Percentiles rank a stretch among this genome's conserved stretches.
Conservation (phyloP, 2,888 invertebrate genomes). For the Agrochola lota region DNA sequence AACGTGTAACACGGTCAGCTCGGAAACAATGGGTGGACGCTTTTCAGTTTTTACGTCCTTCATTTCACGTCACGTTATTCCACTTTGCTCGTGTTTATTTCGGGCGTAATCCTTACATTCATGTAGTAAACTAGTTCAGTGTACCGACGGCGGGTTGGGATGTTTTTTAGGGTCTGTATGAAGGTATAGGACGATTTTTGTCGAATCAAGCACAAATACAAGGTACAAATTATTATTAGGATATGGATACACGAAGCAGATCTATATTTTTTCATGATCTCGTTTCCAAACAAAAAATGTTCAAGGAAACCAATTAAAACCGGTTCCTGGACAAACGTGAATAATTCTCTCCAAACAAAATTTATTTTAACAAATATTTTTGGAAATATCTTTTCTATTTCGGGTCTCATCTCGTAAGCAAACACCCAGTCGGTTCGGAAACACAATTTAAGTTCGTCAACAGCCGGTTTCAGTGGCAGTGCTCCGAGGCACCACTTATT, state of each 20-base stretch:
- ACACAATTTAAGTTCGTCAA: conserved; percentile 87
- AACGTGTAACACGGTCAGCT: conserved; percentile 53
- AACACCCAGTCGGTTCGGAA: conserved; percentile 76
- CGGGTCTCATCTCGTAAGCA: conserved; percentile 73
- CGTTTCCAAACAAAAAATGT: conserved; percentile 42
- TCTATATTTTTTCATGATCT: conserved; percentile 23
- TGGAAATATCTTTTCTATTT: conserved; percentile 72
- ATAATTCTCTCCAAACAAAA: conserved; percentile 67
- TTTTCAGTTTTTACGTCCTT: conserved; percentile 59
- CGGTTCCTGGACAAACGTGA: conserved; percentile 48
- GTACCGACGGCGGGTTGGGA: conserved; percentile 6
- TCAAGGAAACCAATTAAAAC: conserved; percentile 58
- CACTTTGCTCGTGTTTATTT: conserved; percentile 54
- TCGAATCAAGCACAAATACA: neutral
- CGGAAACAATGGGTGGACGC: conserved; percentile 49
- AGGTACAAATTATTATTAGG: neutral
- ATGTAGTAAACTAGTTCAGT: conserved; percentile 35
- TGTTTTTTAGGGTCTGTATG: neutral
- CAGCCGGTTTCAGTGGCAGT: conserved; percentile 73
- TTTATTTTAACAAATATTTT: conserved; percentile 73
- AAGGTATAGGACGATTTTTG: conserved; percentile 7
- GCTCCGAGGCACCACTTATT: conserved; percentile 71
- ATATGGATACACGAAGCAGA: neutral
- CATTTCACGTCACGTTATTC: conserved; percentile 52
- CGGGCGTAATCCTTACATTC: conserved; percentile 26